A percentile compares a stretch with the other conserved stretches of the same genome.
Evolutionary conservation across 2,888 invertebrate genomes (phyloP).

Genomic region (Trichopoda pennipes): DNA sequence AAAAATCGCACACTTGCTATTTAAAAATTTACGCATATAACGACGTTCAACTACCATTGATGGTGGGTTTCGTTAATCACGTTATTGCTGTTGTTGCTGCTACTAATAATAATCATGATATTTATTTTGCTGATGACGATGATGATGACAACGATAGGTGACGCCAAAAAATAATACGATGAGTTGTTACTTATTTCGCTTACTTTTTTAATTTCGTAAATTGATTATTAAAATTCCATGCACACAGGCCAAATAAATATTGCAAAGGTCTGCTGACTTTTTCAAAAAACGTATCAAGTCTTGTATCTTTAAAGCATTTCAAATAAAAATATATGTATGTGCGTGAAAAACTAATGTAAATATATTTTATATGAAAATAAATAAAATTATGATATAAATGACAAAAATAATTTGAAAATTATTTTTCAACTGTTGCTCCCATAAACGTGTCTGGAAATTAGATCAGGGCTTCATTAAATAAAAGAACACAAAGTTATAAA

Average conservation of each 20-base stretch:
- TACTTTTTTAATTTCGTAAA: constrained; percentile 30
- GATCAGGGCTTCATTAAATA: too few relatives aligned
- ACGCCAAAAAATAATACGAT: constrained; percentile 52
- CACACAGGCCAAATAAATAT: constrained; percentile 51
- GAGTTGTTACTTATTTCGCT: constrained; percentile 28
- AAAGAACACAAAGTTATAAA: too few relatives aligned
- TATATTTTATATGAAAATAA: constrained; percentile 15
- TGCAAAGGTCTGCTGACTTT: constrained; percentile 26
- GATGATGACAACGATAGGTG: constrained; percentile 49
- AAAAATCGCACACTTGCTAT: constrained; percentile 40
- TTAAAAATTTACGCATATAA: constrained; percentile 38
- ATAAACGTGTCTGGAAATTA: not conserved
- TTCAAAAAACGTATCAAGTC: not conserved
- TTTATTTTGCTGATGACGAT: constrained; percentile 31
- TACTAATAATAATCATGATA: constrained; percentile 8
- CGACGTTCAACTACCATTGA: constrained; percentile 45
- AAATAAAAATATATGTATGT: not conserved
- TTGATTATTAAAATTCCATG: constrained; percentile 62
- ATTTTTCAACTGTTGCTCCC: constrained; percentile 22
- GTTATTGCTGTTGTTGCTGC: constrained; percentile 13
- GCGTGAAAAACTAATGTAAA: constrained; percentile 12
- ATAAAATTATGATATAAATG: constrained; percentile 34
- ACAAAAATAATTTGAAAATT: constrained; percentile 19
- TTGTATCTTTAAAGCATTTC: not conserved
- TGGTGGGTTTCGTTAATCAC: constrained; percentile 36